phyloP scores from a whole-genome alignment of 2,888 invertebrate species.

The Melanostoma mellinum region DNA sequence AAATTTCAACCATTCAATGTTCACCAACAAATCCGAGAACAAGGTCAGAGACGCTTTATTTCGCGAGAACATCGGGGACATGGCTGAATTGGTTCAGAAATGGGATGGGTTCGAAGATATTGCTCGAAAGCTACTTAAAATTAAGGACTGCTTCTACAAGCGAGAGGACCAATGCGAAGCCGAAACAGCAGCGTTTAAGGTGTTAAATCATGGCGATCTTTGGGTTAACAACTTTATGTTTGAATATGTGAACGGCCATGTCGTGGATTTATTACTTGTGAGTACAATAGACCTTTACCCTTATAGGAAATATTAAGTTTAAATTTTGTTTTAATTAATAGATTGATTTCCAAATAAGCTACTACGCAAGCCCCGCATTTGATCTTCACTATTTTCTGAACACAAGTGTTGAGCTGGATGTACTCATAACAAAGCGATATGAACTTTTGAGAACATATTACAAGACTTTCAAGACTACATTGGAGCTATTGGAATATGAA shows the following conservation, averaged over 20 bases:
- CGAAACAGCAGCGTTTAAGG: conserved; percentile 79
- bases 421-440: conserved; percentile 78
- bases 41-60: conserved; percentile 78
- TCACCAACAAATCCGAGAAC: conserved; percentile 79
- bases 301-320: too few relatives aligned
- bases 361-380: conserved; percentile 81
- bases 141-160: conserved; percentile 79
- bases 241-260: conserved; percentile 79
- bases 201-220: conserved; percentile 83
- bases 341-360: conserved; percentile 81
- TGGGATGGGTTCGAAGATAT: conserved; percentile 82
- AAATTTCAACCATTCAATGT: conserved; percentile 79
- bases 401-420: conserved; percentile 80
- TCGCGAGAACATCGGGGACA: conserved; percentile 69
- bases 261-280: not conserved
- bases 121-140: conserved; percentile 80
- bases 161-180: conserved; percentile 75
- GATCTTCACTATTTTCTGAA: conserved; percentile 82
- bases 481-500: conserved; percentile 76
- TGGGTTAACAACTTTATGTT: conserved; percentile 84
- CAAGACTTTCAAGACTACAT: conserved; percentile 75
- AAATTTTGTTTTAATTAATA: conserved; percentile 39
- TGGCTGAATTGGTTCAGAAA: conserved; percentile 80
- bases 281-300: not conserved
- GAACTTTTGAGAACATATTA: conserved; percentile 79